Evolutionary conservation across 2,888 invertebrate species (phyloP), one percentile per base, ranked within the genome.

Genomic region (Sympetrum striolatum): DNA sequence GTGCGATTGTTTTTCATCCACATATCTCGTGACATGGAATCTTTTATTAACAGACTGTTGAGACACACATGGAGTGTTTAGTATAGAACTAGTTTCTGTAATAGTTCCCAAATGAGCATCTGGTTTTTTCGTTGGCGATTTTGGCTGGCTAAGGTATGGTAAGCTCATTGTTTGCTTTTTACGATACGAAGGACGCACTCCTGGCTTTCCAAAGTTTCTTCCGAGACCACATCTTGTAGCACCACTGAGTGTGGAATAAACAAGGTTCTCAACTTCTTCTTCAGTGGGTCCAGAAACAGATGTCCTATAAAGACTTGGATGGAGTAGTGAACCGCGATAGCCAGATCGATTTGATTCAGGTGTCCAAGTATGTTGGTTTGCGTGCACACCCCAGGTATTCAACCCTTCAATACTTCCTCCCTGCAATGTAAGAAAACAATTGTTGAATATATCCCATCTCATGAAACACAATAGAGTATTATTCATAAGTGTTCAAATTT

Each of bases 201-300:
- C 86, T 6, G 37, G 53, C 22, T 53, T 37, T 12, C 58, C 37
- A 35, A 60, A 25, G 4, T n/a, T 60, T 37, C 64, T 60, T 18
- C 58, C 35, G n/a, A 60, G 60, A 22, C 64, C 86, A 35, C 58
- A 12, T 12, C 37, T 86, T 22, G 86, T 64, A 4, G 37, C 86
- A 64, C 58, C 86, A n/a, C 18, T 60, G 22, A 86, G n/a, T 12
- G 86, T 86, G 35, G 86, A 48, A 37, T 86, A 86, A n/a, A 39
- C 86, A n/a, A 86, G 58, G n/a, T 86, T 37, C 18, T 86, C 86
- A 18, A 60, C 86, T 86, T 86, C 86, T 60, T 86, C 60, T 8
- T 86, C 86, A n/a, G 86, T 37, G 22, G 86, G 86, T n/a, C 35
- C 31, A 37, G 86, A 60, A 18, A 86, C 39, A 22, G 86, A 86